Conservation (phyloP, 2,888 invertebrate genomes). For the Poecilobothrus nobilitatus region DNA sequence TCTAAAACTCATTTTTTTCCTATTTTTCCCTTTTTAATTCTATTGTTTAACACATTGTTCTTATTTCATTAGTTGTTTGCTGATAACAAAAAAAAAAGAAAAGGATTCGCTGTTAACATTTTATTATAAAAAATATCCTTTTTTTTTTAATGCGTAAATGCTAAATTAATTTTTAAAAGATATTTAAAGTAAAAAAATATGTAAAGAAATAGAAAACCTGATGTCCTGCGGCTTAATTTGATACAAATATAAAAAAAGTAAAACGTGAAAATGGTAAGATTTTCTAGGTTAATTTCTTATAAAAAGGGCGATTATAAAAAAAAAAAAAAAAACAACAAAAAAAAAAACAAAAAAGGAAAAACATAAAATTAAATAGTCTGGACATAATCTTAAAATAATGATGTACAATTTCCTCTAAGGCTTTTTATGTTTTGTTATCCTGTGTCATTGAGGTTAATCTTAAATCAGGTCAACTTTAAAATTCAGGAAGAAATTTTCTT, state of each 20-base stretch:
- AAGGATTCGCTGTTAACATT: background rate
- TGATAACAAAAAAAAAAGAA: too few relatives aligned
- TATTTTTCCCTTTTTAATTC: too few relatives aligned
- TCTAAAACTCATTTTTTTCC: too few relatives aligned
- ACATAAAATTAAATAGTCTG: background rate
- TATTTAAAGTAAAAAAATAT: background rate
- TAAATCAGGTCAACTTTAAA: background rate
- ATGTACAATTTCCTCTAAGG: background rate
- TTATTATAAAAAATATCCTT: background rate
- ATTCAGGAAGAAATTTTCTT: background rate
- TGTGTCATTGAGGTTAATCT: background rate
- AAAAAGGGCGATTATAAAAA: background rate
- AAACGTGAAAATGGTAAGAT: background rate
- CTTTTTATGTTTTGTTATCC: too few relatives aligned
- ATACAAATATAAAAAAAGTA: background rate
- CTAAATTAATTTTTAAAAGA: background rate
- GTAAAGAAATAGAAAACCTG: background rate
- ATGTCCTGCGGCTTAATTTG: background rate
- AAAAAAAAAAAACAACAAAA: background rate
- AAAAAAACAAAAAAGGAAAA: background rate
- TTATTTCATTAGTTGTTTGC: too few relatives aligned
- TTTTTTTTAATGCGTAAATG: background rate
- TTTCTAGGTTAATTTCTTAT: background rate
- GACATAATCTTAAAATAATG: background rate
- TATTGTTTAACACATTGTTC: too few relatives aligned